Conservation (phyloP, 2,113 vertebrate genomes). For the Cepphus grylle region DNA sequence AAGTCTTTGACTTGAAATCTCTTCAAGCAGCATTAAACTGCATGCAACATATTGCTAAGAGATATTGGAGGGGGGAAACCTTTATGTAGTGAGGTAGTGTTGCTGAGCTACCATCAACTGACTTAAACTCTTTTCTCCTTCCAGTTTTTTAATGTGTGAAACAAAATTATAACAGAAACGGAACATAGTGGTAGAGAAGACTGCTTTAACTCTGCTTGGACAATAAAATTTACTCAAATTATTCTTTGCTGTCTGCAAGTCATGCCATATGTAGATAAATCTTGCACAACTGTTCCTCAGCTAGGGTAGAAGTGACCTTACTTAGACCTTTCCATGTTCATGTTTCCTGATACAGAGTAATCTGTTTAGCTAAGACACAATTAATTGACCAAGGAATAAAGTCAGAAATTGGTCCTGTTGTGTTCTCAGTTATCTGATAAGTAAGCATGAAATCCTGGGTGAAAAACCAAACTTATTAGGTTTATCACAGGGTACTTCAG, state of each 20-base stretch:
- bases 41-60: not conserved
- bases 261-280: not conserved
- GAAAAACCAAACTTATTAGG: not conserved
- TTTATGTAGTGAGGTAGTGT: not conserved
- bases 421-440: not conserved
- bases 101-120: not conserved
- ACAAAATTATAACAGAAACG: not conserved
- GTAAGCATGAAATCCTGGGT: not conserved
- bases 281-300: not conserved
- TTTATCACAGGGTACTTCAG: not conserved
- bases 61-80: not conserved
- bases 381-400: not conserved
- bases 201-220: not conserved
- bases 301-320: not conserved
- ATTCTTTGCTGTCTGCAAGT: not conserved
- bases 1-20: not conserved
- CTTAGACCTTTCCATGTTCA: not conserved
- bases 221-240: not conserved
- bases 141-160: not conserved
- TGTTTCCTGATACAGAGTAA: not conserved
- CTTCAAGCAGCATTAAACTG: not conserved
- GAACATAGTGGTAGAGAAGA: not conserved
- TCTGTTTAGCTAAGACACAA: not conserved
- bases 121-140: not conserved
- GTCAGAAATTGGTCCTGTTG: not conserved